A percentile compares a stretch with the other conserved stretches of the same genome.
These are phyloP conservation scores for Drosophila grimshawi DNA, from an alignment of 1,140 invertebrate genomes.

Conservation along the genomic window DNA sequence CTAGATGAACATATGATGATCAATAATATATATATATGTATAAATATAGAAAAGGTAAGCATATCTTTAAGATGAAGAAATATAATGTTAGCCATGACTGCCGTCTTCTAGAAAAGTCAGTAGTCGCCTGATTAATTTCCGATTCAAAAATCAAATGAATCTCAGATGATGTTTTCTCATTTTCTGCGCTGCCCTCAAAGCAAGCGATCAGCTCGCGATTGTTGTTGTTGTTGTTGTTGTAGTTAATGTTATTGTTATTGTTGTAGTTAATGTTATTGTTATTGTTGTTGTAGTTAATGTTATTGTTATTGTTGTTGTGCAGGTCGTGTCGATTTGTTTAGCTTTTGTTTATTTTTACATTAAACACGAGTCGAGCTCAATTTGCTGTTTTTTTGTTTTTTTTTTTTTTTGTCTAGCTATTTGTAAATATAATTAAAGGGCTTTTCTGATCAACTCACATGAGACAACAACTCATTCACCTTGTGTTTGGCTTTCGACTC, in stretches of 20 bases:
- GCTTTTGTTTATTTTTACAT: constrained; percentile 12
- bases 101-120: too few species aligned
- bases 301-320: constrained; percentile 17
- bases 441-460: constrained; percentile 11
- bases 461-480: constrained; percentile 19
- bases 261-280: constrained; percentile 18
- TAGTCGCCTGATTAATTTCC: too few species aligned
- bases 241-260: constrained; percentile 14
- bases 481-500: constrained; percentile 1
- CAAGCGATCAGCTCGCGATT: too few species aligned
- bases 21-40: too few species aligned
- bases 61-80: too few species aligned
- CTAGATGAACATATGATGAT: too few species aligned
- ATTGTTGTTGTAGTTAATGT: constrained; percentile 4
- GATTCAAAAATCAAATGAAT: too few species aligned
- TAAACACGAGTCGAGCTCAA: constrained; percentile 9
- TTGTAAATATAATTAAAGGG: constrained; percentile 13
- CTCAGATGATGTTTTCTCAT: too few species aligned
- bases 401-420: not conserved
- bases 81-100: too few species aligned
- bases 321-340: constrained; percentile 24
- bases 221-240: not conserved
- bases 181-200: too few species aligned
- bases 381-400: not conserved
- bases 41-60: too few species aligned